Conservation (phyloP, 35 echinoderm and acorn worm species). For the Heliocidaris tuberculata region DNA sequence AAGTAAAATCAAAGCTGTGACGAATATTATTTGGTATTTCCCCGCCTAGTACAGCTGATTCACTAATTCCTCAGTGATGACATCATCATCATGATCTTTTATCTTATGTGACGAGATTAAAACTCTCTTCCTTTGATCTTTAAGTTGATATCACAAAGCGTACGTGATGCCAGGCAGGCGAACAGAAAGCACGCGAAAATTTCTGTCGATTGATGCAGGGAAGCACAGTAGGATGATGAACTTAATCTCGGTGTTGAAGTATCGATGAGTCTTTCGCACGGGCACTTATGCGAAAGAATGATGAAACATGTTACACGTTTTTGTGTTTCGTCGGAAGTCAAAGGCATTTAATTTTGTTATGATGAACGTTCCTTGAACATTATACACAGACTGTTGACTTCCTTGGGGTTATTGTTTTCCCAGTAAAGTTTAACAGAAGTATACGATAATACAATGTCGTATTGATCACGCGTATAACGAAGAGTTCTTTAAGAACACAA, state of each 20-base stretch:
- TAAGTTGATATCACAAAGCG: not conserved
- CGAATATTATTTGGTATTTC: constrained; percentile 6
- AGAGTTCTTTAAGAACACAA: too few species aligned
- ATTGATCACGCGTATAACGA: too few species aligned
- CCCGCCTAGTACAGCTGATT: not conserved
- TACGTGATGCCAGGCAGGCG: not conserved
- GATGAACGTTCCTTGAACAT: not conserved
- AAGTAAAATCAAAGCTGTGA: not conserved
- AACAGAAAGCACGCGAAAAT: constrained; percentile 1
- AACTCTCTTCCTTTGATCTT: not conserved
- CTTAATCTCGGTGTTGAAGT: not conserved
- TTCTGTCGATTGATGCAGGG: not conserved
- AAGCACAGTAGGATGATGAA: not conserved
- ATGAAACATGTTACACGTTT: not conserved
- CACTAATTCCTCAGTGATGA: not conserved
- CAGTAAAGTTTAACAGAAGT: too few species aligned
- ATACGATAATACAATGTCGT: too few species aligned
- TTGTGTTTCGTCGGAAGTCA: not conserved
- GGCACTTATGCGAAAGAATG: not conserved
- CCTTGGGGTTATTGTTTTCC: not conserved
- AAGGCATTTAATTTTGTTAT: not conserved
- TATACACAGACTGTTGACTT: not conserved
- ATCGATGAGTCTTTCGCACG: not conserved
- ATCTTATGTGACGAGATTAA: not conserved
- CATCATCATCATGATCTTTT: not conserved